These are phyloP conservation scores for Apodemia mormo DNA, from an alignment of 2,888 invertebrate genomes.

Conservation along the genomic window DNA sequence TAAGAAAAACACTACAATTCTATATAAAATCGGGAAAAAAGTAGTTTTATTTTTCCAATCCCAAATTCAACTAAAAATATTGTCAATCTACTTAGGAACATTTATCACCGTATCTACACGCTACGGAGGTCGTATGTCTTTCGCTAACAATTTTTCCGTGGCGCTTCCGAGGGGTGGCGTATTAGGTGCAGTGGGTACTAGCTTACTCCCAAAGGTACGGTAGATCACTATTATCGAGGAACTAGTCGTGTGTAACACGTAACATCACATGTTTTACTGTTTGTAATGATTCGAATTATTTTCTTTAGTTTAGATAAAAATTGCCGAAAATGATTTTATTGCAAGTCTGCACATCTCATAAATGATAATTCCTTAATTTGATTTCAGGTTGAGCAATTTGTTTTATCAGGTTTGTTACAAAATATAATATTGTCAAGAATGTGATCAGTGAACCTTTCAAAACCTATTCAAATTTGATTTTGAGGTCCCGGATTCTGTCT, in stretches of 20 bases:
- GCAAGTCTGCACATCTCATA: no score
- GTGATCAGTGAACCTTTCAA: no score
- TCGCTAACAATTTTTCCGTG: slow-evolving; percentile 49
- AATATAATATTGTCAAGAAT: no score
- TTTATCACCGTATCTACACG: slow-evolving; percentile 42
- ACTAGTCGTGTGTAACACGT: slow-evolving; percentile 56
- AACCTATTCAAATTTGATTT: no score
- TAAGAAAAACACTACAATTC: not conserved
- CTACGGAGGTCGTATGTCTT: slow-evolving; percentile 46
- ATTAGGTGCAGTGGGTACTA: slow-evolving; percentile 42
- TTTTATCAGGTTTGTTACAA: no score
- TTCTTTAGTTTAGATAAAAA: slow-evolving; percentile 37
- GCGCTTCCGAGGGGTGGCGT: slow-evolving; percentile 47
- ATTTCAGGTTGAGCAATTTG: no score
- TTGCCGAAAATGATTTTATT: not conserved
- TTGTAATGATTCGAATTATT: slow-evolving; percentile 44
- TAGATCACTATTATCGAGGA: slow-evolving; percentile 73
- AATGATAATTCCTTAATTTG: no score
- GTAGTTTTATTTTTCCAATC: not conserved
- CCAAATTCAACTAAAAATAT: slow-evolving; percentile 30
- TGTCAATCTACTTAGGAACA: slow-evolving; percentile 35
- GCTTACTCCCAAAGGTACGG: slow-evolving; percentile 54
- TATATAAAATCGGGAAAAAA: not conserved
- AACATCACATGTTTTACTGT: slow-evolving; percentile 39
- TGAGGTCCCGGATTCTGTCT: no score